phyloP scores from a whole-genome alignment of 2,888 invertebrate genomes.

The Xanthostigma xanthostigma region DNA sequence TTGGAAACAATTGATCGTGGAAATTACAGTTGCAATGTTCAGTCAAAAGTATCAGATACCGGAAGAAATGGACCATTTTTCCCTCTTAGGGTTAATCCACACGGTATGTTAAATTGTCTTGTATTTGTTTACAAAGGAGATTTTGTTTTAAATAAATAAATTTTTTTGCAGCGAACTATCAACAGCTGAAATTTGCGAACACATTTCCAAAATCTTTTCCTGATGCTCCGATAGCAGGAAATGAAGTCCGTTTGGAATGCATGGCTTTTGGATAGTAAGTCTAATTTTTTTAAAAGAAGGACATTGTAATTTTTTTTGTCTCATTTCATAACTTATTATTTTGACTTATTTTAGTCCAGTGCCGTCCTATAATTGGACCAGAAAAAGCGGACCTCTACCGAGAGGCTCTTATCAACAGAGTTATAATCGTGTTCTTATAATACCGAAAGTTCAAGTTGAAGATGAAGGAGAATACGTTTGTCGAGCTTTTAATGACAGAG shows the following conservation, averaged over 20 bases:
- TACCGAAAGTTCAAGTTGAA: conserved; percentile 75
- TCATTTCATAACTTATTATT: not conserved
- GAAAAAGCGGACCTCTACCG: conserved; percentile 57
- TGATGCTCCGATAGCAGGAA: conserved; percentile 78
- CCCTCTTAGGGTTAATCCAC: conserved; percentile 62
- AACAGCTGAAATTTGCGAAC: conserved; percentile 82
- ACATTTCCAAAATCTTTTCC: conserved; percentile 94
- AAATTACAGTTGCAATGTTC: conserved; percentile 83
- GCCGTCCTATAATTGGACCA: conserved; percentile 87
- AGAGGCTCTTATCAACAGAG: conserved; percentile 54
- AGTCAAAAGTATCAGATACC: conserved; percentile 71
- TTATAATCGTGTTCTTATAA: conserved; percentile 72
- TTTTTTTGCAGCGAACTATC: conserved; percentile 53
- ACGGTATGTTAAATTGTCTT: conserved; percentile 37
- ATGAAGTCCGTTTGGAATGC: conserved; percentile 85
- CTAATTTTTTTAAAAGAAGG: conserved; percentile 1
- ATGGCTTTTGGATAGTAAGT: conserved; percentile 86
- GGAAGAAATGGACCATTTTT: conserved; percentile 87
- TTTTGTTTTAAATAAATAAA: conserved; percentile 2
- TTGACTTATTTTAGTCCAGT: conserved; percentile 46
- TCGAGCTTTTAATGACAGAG: conserved; percentile 65
- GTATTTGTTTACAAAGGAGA: conserved; percentile 2
- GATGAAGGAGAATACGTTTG: conserved; percentile 91
- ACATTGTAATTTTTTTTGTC: conserved; percentile 1
- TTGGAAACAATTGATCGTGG: conserved; percentile 82